Percentiles rank a stretch among this genome's conserved stretches.
Conservation (phyloP, 2,888 invertebrate species). For the Volucella bombylans region DNA sequence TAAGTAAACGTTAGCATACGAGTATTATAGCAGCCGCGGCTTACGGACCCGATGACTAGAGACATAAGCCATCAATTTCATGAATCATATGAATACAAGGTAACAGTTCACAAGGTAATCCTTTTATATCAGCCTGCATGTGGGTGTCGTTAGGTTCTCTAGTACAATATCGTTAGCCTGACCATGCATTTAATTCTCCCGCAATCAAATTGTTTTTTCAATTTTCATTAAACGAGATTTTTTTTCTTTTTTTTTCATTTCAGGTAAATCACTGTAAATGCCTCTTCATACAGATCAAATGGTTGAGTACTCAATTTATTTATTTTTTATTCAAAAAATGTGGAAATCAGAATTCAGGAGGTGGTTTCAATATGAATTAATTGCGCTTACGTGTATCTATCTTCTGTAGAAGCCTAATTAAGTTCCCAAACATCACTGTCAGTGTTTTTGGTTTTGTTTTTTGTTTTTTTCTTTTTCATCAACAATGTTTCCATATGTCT, state of each 20-base stretch:
- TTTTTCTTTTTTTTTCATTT: slow-evolving; percentile 17
- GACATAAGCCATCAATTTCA: too few relatives aligned
- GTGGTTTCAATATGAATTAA: slow-evolving; percentile 35
- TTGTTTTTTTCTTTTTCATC: slow-evolving; percentile 5
- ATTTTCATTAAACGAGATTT: too few relatives aligned
- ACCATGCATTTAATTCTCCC: too few relatives aligned
- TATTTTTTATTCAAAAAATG: background rate
- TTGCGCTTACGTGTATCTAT: slow-evolving; percentile 25
- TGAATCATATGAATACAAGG: too few relatives aligned
- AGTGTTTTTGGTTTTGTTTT: slow-evolving; percentile 2
- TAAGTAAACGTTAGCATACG: too few relatives aligned
- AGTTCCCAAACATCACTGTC: background rate
- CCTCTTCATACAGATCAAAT: background rate
- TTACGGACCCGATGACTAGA: too few relatives aligned
- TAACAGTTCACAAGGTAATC: too few relatives aligned
- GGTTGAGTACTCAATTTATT: slow-evolving; percentile 21
- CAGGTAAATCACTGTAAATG: slow-evolving; percentile 28
- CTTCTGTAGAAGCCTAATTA: slow-evolving; percentile 2
- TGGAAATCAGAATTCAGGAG: slow-evolving; percentile 34
- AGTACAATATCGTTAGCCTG: too few relatives aligned
- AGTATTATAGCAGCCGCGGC: too few relatives aligned
- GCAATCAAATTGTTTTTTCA: too few relatives aligned
- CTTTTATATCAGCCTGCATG: too few relatives aligned
- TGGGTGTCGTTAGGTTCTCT: too few relatives aligned
- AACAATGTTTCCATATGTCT: background rate